phyloP scores from a whole-genome alignment of 2,113 vertebrate genomes.

The Hystrix brachyura region DNA sequence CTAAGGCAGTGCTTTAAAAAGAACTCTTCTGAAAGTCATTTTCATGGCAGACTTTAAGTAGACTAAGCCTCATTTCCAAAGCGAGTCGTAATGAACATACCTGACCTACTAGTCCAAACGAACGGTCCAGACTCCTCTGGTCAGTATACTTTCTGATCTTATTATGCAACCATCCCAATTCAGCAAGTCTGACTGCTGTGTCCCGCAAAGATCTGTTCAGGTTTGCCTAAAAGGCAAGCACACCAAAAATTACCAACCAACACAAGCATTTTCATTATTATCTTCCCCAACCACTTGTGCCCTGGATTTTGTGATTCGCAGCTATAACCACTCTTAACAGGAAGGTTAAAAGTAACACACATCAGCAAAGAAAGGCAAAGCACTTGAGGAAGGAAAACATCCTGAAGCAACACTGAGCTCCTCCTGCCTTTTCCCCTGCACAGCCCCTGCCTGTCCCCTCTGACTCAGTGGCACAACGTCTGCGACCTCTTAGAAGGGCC shows the following conservation, averaged over 20 bases:
- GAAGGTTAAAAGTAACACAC: not conserved
- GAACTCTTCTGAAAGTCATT: not conserved
- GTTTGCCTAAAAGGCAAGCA: slow-evolving; percentile 89
- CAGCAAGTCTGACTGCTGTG: slow-evolving; percentile 93
- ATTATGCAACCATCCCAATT: slow-evolving; percentile 98
- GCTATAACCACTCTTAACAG: not conserved
- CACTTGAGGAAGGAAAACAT: not conserved
- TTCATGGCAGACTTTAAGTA: not conserved
- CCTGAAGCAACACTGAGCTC: fast-evolving
- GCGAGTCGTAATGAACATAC: slow-evolving; percentile 85
- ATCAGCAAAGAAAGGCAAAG: not conserved
- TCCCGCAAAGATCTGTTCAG: slow-evolving; percentile 95
- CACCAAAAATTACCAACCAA: not conserved
- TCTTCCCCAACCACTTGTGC: not conserved
- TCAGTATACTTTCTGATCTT: slow-evolving; percentile 98
- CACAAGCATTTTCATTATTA: not conserved
- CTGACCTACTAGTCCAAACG: slow-evolving; percentile 98
- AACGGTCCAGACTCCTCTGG: slow-evolving; percentile 95
- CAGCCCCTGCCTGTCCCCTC: not conserved
- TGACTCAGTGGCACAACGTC: fast-evolving
- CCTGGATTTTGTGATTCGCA: not conserved
- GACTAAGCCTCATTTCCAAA: not conserved
- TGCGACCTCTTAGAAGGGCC: not conserved
- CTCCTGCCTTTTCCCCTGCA: fast-evolving
- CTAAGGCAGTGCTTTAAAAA: not conserved